Evolutionary conservation across 2,797 vertebrate species (phyloP), one percentile per base, ranked within the genome.

Genomic region (Oryzias sinensis): DNA sequence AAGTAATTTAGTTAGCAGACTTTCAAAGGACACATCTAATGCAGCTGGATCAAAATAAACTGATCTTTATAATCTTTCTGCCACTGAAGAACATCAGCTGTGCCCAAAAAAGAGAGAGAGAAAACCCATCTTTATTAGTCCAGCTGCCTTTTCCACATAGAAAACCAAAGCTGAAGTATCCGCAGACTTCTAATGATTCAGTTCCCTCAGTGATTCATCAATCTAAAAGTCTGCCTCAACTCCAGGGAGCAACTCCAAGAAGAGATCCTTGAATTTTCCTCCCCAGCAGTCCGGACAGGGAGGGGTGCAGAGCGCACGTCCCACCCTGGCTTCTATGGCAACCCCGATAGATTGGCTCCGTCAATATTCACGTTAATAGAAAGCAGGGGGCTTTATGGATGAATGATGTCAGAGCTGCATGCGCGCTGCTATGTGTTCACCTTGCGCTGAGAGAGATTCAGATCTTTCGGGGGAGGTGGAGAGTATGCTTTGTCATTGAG

Each of bases 271-370:
- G 63, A 74, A 73, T 69, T 75, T 41, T 70, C 79, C 72, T 67
- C 62, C 70, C 67, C 75, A 50, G 47, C 62, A 76, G 80, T 74
- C 70, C 83, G 71, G 78, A 56, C 81, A 71, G 84, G 80, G 82
- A 90, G 91, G 91, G 93, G 92, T 89, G 90, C 33, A 91, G 92
- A 91, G 67, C 89, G 82, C 86, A 37, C 41, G 89, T 92, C 91
- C 91, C 85, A 89, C 84, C 87, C 88, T 71, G 82, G 93, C 93
- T 95, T 88, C 92, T 93, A 94, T 94, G 93, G 93, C 93, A 94
- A 96, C 94, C 94, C 91, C 87, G 83, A 85, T 89, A 84, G 91
- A 93, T 91, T 84, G 88, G 88, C 90, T 89, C 91, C 92, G 89
- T 93, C 93, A 86, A 92, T 91, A 91, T 93, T 93, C 90, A 86